phyloP scores from a whole-genome alignment of 2,797 vertebrate genomes.

The Aratinga solstitialis region DNA sequence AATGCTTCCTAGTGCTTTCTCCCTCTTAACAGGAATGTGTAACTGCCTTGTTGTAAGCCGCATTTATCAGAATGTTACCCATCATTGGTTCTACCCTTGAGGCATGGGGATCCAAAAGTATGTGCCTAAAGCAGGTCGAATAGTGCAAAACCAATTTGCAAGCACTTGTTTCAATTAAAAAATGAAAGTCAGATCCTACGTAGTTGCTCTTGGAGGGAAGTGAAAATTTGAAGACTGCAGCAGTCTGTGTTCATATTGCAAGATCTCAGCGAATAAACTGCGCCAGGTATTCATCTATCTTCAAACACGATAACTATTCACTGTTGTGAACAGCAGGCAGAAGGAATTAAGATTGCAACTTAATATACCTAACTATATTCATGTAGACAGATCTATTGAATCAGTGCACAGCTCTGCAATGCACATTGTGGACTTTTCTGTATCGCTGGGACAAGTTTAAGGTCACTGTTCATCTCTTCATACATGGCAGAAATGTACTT shows the following conservation, averaged over 20 bases:
- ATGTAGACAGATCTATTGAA: background rate
- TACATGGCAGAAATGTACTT: background rate
- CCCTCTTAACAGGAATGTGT: background rate
- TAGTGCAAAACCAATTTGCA: background rate
- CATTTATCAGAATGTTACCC: background rate
- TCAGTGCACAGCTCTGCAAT: background rate
- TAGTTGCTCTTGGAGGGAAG: background rate
- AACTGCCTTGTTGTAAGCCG: constrained; percentile 22
- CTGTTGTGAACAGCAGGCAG: background rate
- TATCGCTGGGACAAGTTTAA: background rate
- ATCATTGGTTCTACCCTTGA: background rate
- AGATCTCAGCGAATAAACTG: background rate
- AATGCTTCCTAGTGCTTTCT: constrained; percentile 30
- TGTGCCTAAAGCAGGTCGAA: background rate
- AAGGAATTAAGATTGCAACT: background rate
- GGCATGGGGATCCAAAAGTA: background rate
- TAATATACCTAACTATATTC: background rate
- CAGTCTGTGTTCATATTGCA: background rate
- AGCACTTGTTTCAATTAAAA: background rate
- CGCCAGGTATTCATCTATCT: background rate
- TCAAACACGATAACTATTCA: background rate
- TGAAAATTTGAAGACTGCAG: background rate
- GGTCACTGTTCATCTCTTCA: background rate
- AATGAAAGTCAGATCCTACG: background rate
- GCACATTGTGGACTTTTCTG: background rate